Evolutionary conservation across 2,888 invertebrate genomes (phyloP).

Genomic region (Phengaris arion): DNA sequence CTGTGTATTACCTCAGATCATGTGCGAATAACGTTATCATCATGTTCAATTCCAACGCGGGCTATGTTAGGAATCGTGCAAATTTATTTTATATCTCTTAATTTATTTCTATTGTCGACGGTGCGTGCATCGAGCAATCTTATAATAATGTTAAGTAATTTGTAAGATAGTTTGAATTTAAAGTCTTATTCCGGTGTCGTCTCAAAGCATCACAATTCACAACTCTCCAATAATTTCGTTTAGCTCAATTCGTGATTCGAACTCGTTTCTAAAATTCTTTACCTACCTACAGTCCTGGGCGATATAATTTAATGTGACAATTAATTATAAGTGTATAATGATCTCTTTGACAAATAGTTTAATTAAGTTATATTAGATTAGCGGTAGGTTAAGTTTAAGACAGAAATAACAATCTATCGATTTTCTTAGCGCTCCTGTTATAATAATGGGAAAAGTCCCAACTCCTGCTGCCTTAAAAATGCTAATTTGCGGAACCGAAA

Average conservation of each 20-base stretch:
- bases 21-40: constrained; percentile 37
- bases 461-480: constrained; percentile 50
- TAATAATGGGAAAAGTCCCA: constrained; percentile 35
- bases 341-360: constrained; percentile 71
- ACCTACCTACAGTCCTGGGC: constrained; percentile 41
- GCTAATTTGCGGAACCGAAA: constrained; percentile 48
- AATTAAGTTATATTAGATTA: constrained; percentile 67
- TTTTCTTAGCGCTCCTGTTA: constrained; percentile 30
- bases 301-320: constrained; percentile 67
- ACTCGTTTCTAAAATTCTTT: constrained; percentile 30
- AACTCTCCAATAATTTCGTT: constrained; percentile 42
- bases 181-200: constrained; percentile 49
- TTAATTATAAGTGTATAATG: constrained; percentile 76
- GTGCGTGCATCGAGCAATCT: constrained; percentile 51
- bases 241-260: constrained; percentile 42
- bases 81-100: constrained; percentile 65
- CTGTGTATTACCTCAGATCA: constrained; percentile 37
- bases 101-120: constrained; percentile 66
- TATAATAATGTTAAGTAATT: constrained; percentile 76
- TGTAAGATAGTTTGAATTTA: constrained; percentile 71
- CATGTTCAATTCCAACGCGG: constrained; percentile 39
- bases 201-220: constrained; percentile 57
- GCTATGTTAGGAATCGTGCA: constrained; percentile 53
- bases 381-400: constrained; percentile 45
- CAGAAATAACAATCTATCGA: constrained; percentile 43